Evolutionary conservation across 1,140 invertebrate genomes (phyloP), one percentile per base, ranked within the genome.

Genomic region (Akabosia matsudoensis): DNA sequence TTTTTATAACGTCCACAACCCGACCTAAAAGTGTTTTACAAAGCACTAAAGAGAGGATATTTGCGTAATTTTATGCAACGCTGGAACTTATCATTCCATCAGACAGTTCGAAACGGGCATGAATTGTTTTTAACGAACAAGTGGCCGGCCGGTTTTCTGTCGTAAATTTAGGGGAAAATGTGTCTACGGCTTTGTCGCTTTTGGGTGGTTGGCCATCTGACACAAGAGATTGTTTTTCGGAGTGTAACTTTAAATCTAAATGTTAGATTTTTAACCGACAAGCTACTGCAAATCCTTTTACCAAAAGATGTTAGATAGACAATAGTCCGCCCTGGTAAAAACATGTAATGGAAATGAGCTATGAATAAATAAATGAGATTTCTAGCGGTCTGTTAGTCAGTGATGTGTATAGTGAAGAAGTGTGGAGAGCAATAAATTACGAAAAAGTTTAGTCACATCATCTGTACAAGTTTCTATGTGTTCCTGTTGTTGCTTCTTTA

Each of bases 371-470:
- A 67, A 67, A 67, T 67, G 61, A 67, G 22, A 67, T 67, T 67
- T 24, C 61, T 67, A 30, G 61, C 22, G 61, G 54, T 56, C 14
- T 24, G 26, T 30, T 31, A 31, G 1, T 67, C 28, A 67, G 4
- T 2, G 30, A 67, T 67, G 54, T 14, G 14, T 61, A 22, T 24
- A 22, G 54, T 61, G 61, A 67, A 67, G 61, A 30, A 67, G 61
- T 67, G 61, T 67, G 61, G 61, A 67, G 61, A 16, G 61, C 61
- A 28, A 67, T 67, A 67, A 67, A 67, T 67, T 67, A 67, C 61
- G n/a, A 56, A 22, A 56, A 56, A 7, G 54, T 56, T n/a, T 45
- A 45, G 37, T 45, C 37, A 45, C n/a, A 18, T 45, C 37, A 45
- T 7, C 7, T 7, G 18, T 45, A 45, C 37, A 45, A 56, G 10